Conservation (phyloP, 1,140 invertebrate species). For the Neodiprion pinetum region DNA sequence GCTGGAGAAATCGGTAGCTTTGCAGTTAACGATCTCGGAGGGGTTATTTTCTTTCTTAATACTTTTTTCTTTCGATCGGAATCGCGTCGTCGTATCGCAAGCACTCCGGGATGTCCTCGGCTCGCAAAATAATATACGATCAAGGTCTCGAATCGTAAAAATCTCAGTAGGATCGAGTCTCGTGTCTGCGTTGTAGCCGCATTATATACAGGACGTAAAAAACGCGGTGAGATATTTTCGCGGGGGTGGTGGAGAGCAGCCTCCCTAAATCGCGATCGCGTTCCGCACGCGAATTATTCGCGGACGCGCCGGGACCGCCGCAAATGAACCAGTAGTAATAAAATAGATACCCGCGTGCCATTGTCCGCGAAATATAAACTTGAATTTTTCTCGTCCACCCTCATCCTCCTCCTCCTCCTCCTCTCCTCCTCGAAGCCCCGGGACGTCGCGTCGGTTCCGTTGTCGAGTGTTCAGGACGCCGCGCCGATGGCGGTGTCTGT, state of each 20-base stretch:
- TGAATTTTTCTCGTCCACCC: background rate
- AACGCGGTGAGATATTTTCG: background rate
- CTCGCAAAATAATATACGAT: no score
- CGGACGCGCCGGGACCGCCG: conserved; percentile 9
- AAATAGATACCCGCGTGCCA: conserved; percentile 16
- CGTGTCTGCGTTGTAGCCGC: no score
- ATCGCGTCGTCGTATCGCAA: no score
- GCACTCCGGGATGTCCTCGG: no score
- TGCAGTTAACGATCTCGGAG: background rate
- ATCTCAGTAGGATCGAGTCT: no score
- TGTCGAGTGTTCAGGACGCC: background rate
- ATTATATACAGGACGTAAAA: background rate
- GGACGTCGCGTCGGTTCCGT: background rate
- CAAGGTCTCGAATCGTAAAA: no score
- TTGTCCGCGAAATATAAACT: background rate
- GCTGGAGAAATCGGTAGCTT: background rate
- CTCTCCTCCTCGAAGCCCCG: background rate
- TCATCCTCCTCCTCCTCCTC: conserved; percentile 19
- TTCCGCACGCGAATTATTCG: conserved; percentile 36
- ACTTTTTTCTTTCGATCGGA: no score
- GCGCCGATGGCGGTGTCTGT: conserved; percentile 9
- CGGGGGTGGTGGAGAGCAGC: conserved; percentile 13
- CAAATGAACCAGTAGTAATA: conserved; percentile 33
- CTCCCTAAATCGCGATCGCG: conserved; percentile 44
- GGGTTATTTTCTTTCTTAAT: no score